These are phyloP conservation scores for Rhagonycha lutea DNA, from an alignment of 2,888 invertebrate genomes.

Conservation along the genomic window DNA sequence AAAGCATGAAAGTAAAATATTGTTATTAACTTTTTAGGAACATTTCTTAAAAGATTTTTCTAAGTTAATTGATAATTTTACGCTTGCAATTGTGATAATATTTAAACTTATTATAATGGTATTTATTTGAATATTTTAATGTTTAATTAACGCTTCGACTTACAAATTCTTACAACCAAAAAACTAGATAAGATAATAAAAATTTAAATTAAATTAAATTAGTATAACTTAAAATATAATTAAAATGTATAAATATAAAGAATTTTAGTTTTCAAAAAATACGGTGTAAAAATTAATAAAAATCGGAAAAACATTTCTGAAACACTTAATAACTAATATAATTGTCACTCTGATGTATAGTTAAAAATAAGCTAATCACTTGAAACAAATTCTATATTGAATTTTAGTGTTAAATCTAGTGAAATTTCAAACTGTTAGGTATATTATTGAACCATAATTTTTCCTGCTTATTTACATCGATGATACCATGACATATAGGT, in stretches of 20 bases:
- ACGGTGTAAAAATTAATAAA: no score
- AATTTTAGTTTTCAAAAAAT: no score
- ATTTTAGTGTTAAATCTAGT: no score
- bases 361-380: no score
- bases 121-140: not conserved
- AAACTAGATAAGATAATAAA: not conserved
- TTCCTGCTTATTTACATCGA: not conserved
- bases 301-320: no score
- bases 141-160: not conserved
- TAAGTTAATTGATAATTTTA: not conserved
- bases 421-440: no score
- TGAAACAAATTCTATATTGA: no score
- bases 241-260: not conserved
- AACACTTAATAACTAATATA: no score
- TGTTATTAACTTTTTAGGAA: no score
- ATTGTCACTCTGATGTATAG: no score
- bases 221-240: not conserved
- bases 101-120: not conserved
- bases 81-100: not conserved
- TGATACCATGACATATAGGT: not conserved
- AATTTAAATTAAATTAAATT: not conserved
- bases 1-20: no score
- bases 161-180: not conserved
- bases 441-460: no score
- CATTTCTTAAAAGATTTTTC: not conserved